phyloP scores from a whole-genome alignment of 2,888 invertebrate species.

The Shargacucullia verbasci region DNA sequence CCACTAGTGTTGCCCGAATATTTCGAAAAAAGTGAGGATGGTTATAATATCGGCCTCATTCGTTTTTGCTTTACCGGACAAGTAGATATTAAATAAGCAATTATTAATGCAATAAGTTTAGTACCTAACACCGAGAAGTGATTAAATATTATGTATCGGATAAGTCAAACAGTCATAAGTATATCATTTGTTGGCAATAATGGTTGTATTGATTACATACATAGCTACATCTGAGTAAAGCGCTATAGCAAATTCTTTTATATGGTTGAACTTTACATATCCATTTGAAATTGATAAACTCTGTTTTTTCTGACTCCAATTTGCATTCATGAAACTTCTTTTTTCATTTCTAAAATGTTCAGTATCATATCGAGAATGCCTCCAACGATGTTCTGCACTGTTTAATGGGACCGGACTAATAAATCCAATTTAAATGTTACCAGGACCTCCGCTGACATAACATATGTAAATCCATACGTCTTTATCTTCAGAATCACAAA shows the following conservation, averaged over 20 bases:
- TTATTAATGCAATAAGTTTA: too few species aligned
- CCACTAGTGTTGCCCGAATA: slow-evolving; percentile 3
- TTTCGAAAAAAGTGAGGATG: slow-evolving; percentile 9
- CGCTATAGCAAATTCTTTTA: background rate
- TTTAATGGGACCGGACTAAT: slow-evolving; percentile 83
- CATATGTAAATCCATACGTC: slow-evolving; percentile 88
- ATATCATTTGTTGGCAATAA: too few species aligned
- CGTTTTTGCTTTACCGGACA: slow-evolving; percentile 11
- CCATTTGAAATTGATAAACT: background rate
- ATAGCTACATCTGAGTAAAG: too few species aligned
- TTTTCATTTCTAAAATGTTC: slow-evolving; percentile 51
- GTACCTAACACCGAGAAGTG: background rate
- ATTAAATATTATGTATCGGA: too few species aligned
- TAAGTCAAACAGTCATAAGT: background rate
- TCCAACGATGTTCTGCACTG: slow-evolving; percentile 77
- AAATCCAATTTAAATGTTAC: slow-evolving; percentile 88
- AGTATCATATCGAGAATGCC: slow-evolving; percentile 68
- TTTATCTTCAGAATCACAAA: slow-evolving; percentile 88
- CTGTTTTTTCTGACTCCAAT: slow-evolving; percentile 5
- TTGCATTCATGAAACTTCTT: slow-evolving; percentile 39
- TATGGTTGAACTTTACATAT: background rate
- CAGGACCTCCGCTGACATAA: slow-evolving; percentile 85
- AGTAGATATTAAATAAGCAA: background rate
- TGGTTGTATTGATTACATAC: too few species aligned
- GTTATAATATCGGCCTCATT: background rate